Conservation (phyloP, 2,113 vertebrate genomes). For the Oriolus oriolus region DNA sequence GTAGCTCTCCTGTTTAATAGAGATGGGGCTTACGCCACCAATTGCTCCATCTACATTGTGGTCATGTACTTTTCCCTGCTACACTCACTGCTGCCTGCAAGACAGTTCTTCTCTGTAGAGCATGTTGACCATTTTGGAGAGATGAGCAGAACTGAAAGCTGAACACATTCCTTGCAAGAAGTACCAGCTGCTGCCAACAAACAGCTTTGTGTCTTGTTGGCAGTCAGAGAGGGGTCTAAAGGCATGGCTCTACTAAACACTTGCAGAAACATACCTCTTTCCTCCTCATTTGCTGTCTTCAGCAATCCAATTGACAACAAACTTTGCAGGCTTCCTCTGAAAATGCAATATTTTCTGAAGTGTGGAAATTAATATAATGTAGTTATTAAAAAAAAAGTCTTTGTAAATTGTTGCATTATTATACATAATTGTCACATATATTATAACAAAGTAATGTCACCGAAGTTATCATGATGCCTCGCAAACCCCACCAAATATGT, state of each 20-base stretch:
- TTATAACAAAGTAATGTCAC: background rate
- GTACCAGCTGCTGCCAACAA: background rate
- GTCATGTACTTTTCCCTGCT: background rate
- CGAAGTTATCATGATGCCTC: background rate
- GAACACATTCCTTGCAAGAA: background rate
- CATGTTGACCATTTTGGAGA: background rate
- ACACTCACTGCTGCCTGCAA: background rate
- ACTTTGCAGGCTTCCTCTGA: background rate
- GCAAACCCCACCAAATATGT: background rate
- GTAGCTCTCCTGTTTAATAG: background rate
- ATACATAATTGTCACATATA: background rate
- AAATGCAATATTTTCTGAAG: background rate
- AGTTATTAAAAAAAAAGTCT: background rate
- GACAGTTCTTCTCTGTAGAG: background rate
- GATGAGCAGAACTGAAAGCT: background rate
- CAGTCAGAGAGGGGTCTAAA: background rate
- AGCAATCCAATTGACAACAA: background rate
- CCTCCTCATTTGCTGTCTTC: background rate
- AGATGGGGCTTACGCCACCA: background rate
- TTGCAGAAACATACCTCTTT: background rate
- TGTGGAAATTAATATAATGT: background rate
- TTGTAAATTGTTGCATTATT: background rate
- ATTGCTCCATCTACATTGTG: background rate
- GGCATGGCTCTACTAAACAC: background rate
- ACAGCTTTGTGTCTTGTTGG: background rate